Evolutionary conservation across 2,113 vertebrate species (phyloP).

Genomic region (Clarias batrachus): DNA sequence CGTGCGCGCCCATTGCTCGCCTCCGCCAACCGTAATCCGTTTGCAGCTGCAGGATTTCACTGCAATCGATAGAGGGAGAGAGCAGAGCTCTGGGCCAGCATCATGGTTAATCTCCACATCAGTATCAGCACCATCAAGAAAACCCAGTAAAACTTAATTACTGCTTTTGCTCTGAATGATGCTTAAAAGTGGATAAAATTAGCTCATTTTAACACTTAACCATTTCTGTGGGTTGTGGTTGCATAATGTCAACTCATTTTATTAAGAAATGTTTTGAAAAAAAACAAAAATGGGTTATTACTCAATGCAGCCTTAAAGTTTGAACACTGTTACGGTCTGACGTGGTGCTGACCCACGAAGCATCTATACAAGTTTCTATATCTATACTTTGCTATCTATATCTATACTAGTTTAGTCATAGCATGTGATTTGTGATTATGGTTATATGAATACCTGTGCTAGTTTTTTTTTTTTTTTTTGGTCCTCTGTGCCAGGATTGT

Average conservation of each 20-base stretch:
- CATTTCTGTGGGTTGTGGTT: background rate
- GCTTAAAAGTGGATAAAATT: background rate
- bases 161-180: background rate
- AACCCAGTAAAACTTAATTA: background rate
- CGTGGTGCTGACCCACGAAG: background rate
- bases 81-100: background rate
- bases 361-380: background rate
- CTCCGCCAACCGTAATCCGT: background rate
- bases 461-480: background rate
- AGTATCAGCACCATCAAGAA: background rate
- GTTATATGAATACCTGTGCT: background rate
- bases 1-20: background rate
- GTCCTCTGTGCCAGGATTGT: background rate
- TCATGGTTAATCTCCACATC: background rate
- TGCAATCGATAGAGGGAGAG: background rate
- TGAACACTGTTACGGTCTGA: background rate
- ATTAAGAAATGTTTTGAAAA: background rate
- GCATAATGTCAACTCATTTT: background rate
- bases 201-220: background rate
- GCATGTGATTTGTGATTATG: background rate
- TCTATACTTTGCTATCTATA: background rate
- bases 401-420: background rate
- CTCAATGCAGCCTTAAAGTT: background rate
- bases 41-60: conserved; percentile 3
- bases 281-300: background rate